phyloP scores from a whole-genome alignment of 2,888 invertebrate genomes.

The Eucera pruinosa region DNA sequence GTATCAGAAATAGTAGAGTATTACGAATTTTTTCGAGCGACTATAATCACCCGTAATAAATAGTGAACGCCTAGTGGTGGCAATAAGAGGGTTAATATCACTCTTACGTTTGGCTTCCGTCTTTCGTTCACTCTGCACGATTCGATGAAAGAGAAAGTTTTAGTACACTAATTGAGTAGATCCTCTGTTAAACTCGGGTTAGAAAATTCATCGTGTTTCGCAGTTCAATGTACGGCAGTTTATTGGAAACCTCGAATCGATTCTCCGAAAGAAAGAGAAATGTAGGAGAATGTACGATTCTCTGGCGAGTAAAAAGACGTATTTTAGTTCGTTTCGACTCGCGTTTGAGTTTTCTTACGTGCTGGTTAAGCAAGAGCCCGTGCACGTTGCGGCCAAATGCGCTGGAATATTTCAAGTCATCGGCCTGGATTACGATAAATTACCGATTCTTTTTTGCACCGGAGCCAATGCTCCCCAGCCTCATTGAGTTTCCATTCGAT shows the following conservation, averaged over 20 bases:
- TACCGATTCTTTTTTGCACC: conserved; percentile 61
- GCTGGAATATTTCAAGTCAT: conserved; percentile 61
- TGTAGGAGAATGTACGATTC: background rate
- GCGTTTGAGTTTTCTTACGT: conserved; percentile 32
- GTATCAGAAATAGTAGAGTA: too few relatives aligned
- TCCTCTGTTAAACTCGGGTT: background rate
- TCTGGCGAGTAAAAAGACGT: background rate
- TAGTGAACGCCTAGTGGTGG: too few relatives aligned
- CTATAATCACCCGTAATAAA: too few relatives aligned
- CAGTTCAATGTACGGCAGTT: background rate
- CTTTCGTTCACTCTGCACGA: too few relatives aligned
- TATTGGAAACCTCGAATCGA: conserved; percentile 20
- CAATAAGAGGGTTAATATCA: too few relatives aligned
- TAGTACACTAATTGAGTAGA: background rate
- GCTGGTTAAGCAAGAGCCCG: conserved; percentile 31
- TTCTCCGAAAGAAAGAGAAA: conserved; percentile 15
- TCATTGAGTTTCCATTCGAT: conserved; percentile 56
- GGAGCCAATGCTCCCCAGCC: conserved; percentile 28
- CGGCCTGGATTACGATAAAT: conserved; percentile 65
- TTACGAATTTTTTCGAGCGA: too few relatives aligned
- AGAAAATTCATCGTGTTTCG: conserved; percentile 1
- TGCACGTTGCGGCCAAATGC: conserved; percentile 42
- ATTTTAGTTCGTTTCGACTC: conserved; percentile 3
- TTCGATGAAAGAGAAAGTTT: background rate
- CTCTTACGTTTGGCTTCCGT: background rate